Evolutionary conservation across 2,888 invertebrate genomes (phyloP).

Genomic region (Acleris laterana): DNA sequence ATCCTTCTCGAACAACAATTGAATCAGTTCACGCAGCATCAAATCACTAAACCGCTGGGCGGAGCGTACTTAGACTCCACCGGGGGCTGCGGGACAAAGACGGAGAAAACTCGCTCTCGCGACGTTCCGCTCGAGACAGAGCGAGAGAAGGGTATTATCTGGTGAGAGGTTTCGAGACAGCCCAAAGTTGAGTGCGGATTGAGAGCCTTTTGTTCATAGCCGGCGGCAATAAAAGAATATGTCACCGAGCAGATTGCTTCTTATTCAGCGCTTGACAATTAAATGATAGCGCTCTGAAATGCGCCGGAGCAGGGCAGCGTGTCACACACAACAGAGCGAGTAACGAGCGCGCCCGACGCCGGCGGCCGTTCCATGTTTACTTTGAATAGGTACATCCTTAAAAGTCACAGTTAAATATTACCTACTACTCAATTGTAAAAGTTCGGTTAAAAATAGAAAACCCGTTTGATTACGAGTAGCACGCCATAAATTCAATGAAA

Average conservation of each 20-base stretch:
- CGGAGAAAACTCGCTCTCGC: constrained; percentile 58
- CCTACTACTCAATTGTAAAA: background rate
- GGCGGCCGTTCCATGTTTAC: constrained; percentile 46
- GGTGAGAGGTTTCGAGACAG: constrained; percentile 68
- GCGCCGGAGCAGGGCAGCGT: constrained; percentile 58
- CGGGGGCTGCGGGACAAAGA: constrained; percentile 75
- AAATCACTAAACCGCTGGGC: constrained; percentile 85
- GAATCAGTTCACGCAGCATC: constrained; percentile 85
- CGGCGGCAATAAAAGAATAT: constrained; percentile 75
- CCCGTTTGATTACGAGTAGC: constrained; percentile 35
- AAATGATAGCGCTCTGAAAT: constrained; percentile 79
- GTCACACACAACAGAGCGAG: constrained; percentile 71
- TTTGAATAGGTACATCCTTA: constrained; percentile 43
- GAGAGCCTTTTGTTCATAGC: constrained; percentile 79
- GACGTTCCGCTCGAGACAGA: constrained; percentile 54
- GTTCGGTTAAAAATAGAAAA: constrained; percentile 14
- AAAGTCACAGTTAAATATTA: background rate
- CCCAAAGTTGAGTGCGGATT: constrained; percentile 73
- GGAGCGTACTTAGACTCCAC: constrained; percentile 81
- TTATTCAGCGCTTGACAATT: constrained; percentile 81
- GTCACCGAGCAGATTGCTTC: constrained; percentile 81
- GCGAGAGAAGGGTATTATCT: constrained; percentile 68
- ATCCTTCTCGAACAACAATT: constrained; percentile 73
- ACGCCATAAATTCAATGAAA: constrained; percentile 40
- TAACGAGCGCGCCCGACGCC: constrained; percentile 57